phyloP scores from a whole-genome alignment of 2,113 vertebrate genomes.

The Notothenia rossii region DNA sequence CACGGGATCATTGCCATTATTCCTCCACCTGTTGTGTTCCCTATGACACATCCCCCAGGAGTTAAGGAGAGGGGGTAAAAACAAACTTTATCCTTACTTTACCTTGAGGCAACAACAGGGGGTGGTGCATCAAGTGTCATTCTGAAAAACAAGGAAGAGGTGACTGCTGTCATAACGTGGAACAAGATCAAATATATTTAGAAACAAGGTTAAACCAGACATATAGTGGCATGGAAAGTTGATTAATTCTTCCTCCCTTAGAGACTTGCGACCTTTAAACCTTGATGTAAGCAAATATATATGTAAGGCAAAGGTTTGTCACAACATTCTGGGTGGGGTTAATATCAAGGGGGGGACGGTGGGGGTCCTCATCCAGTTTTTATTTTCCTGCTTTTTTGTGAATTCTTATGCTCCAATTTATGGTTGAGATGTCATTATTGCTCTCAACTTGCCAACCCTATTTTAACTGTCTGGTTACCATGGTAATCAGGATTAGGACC shows the following conservation, averaged over 20 bases:
- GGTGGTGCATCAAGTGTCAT: not conserved
- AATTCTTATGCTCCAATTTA: too few relatives aligned
- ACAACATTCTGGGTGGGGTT: too few relatives aligned
- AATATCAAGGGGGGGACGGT: too few relatives aligned
- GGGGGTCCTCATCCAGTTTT: too few relatives aligned
- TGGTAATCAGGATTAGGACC: too few relatives aligned
- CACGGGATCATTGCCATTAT: constrained; percentile 35
- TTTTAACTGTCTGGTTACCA: too few relatives aligned
- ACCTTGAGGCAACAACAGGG: constrained; percentile 55
- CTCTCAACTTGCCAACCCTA: too few relatives aligned
- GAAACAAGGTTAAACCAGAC: constrained; percentile 34
- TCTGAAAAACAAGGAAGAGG: constrained; percentile 48
- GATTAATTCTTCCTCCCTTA: not conserved
- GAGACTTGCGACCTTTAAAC: constrained; percentile 14
- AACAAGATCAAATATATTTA: constrained; percentile 29
- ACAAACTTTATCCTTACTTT: constrained; percentile 54
- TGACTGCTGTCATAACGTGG: not conserved
- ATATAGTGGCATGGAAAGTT: not conserved
- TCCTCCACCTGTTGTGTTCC: constrained; percentile 67
- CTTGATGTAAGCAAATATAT: not conserved
- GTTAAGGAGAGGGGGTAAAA: constrained; percentile 24
- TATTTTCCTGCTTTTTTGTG: too few relatives aligned
- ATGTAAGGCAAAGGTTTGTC: not conserved
- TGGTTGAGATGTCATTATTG: too few relatives aligned
- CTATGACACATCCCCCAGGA: constrained; percentile 37